A percentile compares a stretch with the other conserved stretches of the same genome.
These are phyloP conservation scores for Meloidogyne hapla DNA, from an alignment of 1,140 invertebrate species.

Conservation along the genomic window DNA sequence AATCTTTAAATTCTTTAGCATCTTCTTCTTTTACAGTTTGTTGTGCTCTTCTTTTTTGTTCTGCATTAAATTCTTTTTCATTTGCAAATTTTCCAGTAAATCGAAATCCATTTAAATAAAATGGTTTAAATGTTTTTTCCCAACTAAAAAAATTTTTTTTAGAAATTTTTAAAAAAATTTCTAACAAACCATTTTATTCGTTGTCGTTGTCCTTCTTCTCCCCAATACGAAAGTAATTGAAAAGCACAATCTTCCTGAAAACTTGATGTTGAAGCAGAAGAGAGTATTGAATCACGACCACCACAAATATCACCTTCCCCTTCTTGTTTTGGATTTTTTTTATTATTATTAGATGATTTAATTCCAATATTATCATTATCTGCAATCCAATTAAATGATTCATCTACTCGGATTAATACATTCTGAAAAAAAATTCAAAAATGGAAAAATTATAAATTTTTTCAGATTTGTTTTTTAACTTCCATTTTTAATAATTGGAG, in stretches of 20 bases:
- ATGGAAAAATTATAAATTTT: too few relatives aligned
- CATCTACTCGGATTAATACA: constrained; percentile 14
- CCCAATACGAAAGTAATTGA: constrained; percentile 17
- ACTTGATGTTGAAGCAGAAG: constrained; percentile 12
- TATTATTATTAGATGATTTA: constrained; percentile 2
- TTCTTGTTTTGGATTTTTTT: neutral
- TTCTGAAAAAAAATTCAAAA: neutral
- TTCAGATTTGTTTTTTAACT: too few relatives aligned
- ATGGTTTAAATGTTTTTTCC: neutral
- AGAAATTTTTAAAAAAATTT: neutral
- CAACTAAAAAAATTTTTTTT: neutral
- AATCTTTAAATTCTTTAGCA: constrained; percentile 1
- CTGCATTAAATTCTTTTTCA: neutral
- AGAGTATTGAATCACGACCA: constrained; percentile 13
- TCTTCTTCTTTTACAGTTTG: neutral
- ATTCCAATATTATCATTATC: neutral
- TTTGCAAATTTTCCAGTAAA: neutral
- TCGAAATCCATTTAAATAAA: neutral
- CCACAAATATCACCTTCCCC: constrained; percentile 16
- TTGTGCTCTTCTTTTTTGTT: constrained; percentile 2
- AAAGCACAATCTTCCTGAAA: constrained; percentile 15
- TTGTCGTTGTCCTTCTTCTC: constrained; percentile 18
- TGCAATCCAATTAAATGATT: constrained; percentile 8
- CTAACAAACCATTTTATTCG: constrained; percentile 17
- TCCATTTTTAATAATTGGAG: too few relatives aligned